phyloP scores from a whole-genome alignment of 2,888 invertebrate species.

The Trichogramma dendrolimi region DNA sequence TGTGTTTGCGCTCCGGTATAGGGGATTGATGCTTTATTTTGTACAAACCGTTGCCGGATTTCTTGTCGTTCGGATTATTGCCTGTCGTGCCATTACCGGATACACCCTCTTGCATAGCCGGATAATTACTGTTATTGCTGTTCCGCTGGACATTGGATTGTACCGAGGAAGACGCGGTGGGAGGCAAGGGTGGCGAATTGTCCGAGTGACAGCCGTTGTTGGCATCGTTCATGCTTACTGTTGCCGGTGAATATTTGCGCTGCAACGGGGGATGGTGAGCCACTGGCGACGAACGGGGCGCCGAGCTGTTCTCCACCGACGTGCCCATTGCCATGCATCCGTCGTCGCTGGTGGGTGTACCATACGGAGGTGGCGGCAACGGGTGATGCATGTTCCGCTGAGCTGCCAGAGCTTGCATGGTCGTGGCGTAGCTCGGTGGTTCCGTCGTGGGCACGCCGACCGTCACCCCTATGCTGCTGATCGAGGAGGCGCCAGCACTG shows the following conservation, averaged over 20 bases:
- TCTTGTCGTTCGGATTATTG: slow-evolving; percentile 43
- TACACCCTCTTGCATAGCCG: slow-evolving; percentile 38
- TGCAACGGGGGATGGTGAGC: slow-evolving; percentile 63
- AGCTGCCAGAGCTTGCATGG: slow-evolving; percentile 74
- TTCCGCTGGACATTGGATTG: slow-evolving; percentile 54
- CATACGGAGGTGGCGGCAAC: slow-evolving; percentile 64
- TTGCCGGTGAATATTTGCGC: slow-evolving; percentile 65
- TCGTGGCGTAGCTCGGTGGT: slow-evolving; percentile 87
- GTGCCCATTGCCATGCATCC: slow-evolving; percentile 48
- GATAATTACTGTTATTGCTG: slow-evolving; percentile 39
- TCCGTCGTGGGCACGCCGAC: slow-evolving; percentile 73
- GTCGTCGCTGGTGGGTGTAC: slow-evolving; percentile 51
- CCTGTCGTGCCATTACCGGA: slow-evolving; percentile 33
- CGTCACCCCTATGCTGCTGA: slow-evolving; percentile 40
- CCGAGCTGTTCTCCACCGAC: slow-evolving; percentile 51
- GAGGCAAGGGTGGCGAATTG: slow-evolving; percentile 57
- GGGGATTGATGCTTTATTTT: slow-evolving; percentile 92
- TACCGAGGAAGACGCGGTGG: slow-evolving; percentile 60
- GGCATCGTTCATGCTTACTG: slow-evolving; percentile 21
- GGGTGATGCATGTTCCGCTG: slow-evolving; percentile 66
- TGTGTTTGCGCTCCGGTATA: slow-evolving; percentile 86
- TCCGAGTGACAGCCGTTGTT: slow-evolving; percentile 48
- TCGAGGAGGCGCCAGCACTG: slow-evolving; percentile 40
- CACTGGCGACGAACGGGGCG: slow-evolving; percentile 54
- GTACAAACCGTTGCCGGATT: slow-evolving; percentile 47